A percentile compares a stretch with the other conserved stretches of the same genome.
Conservation (phyloP, 2,797 vertebrate species). For the Galaxias olidus region DNA sequence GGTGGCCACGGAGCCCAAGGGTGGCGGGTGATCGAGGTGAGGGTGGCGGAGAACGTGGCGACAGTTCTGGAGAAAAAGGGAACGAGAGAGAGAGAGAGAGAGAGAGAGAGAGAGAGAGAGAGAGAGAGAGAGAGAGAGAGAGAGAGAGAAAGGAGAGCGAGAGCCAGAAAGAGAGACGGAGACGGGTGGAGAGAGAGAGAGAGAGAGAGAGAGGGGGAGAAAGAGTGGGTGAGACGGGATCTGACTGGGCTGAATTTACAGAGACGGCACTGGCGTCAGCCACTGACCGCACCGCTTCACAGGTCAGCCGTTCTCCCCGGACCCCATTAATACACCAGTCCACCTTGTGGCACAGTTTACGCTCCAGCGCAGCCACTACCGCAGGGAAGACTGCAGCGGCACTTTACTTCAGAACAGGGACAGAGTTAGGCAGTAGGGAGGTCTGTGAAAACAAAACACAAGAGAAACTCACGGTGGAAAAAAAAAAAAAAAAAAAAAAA, state of each 20-base stretch:
- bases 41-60: not conserved
- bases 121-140: not conserved
- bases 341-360: conserved; percentile 7
- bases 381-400: not conserved
- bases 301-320: not conserved
- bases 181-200: not conserved
- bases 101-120: not conserved
- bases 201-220: conserved; percentile 35
- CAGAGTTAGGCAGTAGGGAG: not conserved
- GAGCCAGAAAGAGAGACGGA: not conserved
- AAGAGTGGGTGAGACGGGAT: conserved; percentile 21
- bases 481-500: too few relatives aligned
- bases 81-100: conserved; percentile 17
- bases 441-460: too few relatives aligned
- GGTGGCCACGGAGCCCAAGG: conserved; percentile 38
- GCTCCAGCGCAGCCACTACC: not conserved
- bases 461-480: too few relatives aligned
- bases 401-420: not conserved
- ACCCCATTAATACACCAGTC: conserved; percentile 8
- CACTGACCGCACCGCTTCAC: conserved; percentile 6
- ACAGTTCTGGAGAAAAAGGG: not conserved
- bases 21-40: conserved; percentile 25
- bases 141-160: not conserved
- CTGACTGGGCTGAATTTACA: conserved; percentile 14
- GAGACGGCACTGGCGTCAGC: conserved; percentile 2